Evolutionary conservation across 1,140 invertebrate species (phyloP).

Genomic region (Magallana angulata): DNA sequence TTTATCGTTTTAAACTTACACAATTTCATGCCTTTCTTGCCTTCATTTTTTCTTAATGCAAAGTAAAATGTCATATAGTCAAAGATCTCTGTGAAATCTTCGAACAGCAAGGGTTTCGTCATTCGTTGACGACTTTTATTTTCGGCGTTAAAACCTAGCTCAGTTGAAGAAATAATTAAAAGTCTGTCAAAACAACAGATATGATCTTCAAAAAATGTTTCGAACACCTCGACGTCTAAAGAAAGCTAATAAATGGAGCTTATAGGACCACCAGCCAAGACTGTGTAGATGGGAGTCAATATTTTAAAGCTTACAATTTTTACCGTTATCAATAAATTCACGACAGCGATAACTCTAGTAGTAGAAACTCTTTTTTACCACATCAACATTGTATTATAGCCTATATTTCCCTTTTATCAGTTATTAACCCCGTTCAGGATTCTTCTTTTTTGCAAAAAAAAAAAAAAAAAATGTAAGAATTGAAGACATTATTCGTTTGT

Average conservation of each 20-base stretch:
- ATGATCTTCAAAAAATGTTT: slow-evolving; percentile 35
- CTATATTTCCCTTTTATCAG: neutral
- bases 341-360: neutral
- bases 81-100: slow-evolving; percentile 1
- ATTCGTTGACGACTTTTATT: slow-evolving; percentile 24
- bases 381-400: neutral
- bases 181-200: slow-evolving; percentile 20
- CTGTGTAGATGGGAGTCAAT: neutral
- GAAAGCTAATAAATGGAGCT: slow-evolving; percentile 11
- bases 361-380: neutral
- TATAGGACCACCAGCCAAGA: slow-evolving; percentile 8
- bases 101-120: slow-evolving; percentile 20
- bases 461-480: neutral
- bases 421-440: neutral
- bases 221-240: slow-evolving; percentile 26
- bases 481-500: too few relatives aligned
- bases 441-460: neutral
- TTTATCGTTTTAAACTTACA: slow-evolving; percentile 37
- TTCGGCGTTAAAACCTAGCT: slow-evolving; percentile 42
- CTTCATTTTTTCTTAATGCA: slow-evolving; percentile 7
- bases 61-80: slow-evolving; percentile 22
- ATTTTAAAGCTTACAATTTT: neutral
- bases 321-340: neutral
- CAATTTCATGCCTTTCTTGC: slow-evolving; percentile 30
- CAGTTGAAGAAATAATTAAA: slow-evolving; percentile 50